phyloP scores from a whole-genome alignment of 1,140 invertebrate species.

The Venturia canescens region DNA sequence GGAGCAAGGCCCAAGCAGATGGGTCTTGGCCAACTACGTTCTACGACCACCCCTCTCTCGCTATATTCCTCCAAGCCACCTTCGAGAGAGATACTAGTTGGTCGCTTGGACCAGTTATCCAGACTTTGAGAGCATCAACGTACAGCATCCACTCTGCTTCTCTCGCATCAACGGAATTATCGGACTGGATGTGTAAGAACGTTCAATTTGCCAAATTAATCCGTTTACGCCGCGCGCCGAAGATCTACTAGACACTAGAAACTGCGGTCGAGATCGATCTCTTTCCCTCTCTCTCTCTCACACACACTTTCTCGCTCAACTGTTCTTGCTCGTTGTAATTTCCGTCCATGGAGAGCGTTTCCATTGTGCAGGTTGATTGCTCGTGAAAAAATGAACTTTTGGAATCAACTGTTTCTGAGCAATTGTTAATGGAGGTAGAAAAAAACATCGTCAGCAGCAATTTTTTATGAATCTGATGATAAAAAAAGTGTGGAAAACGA shows the following conservation, averaged over 20 bases:
- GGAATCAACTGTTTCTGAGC: no score
- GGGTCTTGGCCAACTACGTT: constrained; percentile 10
- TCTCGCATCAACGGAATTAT: constrained; percentile 67
- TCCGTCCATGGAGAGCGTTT: background rate
- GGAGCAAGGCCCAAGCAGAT: constrained; percentile 20
- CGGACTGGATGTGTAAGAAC: constrained; percentile 76
- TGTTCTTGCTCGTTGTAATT: background rate
- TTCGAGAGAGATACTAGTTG: background rate
- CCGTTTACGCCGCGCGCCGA: constrained; percentile 49
- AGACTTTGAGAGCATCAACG: constrained; percentile 26
- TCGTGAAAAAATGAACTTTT: no score
- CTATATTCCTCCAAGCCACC: background rate
- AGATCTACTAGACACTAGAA: constrained; percentile 61
- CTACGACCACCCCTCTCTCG: background rate
- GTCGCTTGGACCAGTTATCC: constrained; percentile 7
- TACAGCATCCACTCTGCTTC: constrained; percentile 26
- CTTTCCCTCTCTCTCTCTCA: background rate
- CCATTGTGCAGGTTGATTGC: background rate
- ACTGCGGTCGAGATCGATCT: constrained; percentile 54
- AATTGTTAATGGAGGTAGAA: no score
- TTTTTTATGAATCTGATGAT: no score
- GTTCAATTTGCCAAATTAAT: constrained; percentile 77
- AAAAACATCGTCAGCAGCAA: no score
- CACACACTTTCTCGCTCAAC: background rate
- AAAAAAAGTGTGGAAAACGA: no score